A percentile compares a stretch with the other conserved stretches of the same genome.
Evolutionary conservation across 2,113 vertebrate genomes (phyloP).

Genomic region (Zapornia atra): DNA sequence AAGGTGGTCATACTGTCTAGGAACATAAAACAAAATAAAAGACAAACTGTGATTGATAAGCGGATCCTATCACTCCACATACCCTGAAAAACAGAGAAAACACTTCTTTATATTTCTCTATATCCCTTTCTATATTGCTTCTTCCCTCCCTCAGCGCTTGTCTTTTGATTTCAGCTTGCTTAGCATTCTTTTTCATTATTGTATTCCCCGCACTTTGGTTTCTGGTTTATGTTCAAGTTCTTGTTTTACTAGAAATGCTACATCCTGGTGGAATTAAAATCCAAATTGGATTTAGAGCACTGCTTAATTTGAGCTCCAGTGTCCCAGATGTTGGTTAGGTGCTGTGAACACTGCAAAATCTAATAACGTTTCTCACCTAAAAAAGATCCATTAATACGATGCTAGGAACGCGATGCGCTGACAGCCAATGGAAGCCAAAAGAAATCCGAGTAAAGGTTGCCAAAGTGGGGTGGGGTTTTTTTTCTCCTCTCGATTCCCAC

Average conservation of each 20-base stretch:
- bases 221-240: conserved; percentile 53
- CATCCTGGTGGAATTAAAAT: conserved; percentile 63
- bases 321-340: conserved; percentile 31
- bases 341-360: conserved; percentile 42
- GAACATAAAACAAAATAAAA: conserved; percentile 22
- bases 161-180: conserved; percentile 52
- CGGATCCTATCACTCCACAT: not conserved
- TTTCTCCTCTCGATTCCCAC: not conserved
- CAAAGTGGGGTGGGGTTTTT: not conserved
- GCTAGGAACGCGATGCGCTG: not conserved
- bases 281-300: conserved; percentile 46
- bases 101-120: conserved; percentile 4
- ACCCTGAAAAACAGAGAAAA: not conserved
- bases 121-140: not conserved
- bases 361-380: conserved; percentile 46
- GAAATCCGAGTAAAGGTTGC: not conserved
- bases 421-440: not conserved
- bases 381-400: conserved; percentile 31
- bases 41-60: conserved; percentile 14
- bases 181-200: conserved; percentile 52
- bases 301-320: conserved; percentile 44
- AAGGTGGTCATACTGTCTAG: conserved; percentile 26
- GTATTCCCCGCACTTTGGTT: conserved; percentile 41
- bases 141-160: not conserved
- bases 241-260: conserved; percentile 69